phyloP scores from a whole-genome alignment of 1,140 invertebrate species.

The Maconellicoccus hirsutus region DNA sequence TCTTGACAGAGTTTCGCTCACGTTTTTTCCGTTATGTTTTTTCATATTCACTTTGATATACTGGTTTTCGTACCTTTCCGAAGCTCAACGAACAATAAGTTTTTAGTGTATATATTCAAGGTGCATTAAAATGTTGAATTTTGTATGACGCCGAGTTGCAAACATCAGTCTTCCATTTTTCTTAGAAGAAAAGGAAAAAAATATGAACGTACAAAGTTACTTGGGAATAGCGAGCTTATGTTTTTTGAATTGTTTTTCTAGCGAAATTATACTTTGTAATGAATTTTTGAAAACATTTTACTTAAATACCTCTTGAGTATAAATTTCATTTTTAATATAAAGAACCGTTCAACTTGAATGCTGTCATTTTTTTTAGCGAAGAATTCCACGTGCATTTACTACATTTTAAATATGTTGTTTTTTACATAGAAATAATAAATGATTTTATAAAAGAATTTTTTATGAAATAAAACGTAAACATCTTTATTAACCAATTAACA shows the following conservation, averaged over 20 bases:
- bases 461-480: too few relatives aligned
- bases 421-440: too few relatives aligned
- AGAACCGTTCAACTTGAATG: too few relatives aligned
- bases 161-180: constrained; percentile 1
- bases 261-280: neutral
- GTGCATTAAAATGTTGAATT: neutral
- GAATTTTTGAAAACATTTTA: neutral
- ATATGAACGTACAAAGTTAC: neutral
- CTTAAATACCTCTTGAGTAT: neutral
- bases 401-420: constrained; percentile 23
- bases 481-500: neutral
- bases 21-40: constrained; percentile 56
- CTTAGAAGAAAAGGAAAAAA: neutral
- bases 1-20: constrained; percentile 45
- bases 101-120: neutral
- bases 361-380: neutral
- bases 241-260: neutral
- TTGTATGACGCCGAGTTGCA: neutral
- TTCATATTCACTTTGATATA: constrained; percentile 51
- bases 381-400: neutral
- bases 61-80: constrained; percentile 53
- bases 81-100: constrained; percentile 35
- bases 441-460: too few relatives aligned
- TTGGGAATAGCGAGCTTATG: neutral
- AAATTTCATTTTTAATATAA: too few relatives aligned